Conservation (phyloP, 2,113 vertebrate genomes). For the Myrmophylax atrothorax region DNA sequence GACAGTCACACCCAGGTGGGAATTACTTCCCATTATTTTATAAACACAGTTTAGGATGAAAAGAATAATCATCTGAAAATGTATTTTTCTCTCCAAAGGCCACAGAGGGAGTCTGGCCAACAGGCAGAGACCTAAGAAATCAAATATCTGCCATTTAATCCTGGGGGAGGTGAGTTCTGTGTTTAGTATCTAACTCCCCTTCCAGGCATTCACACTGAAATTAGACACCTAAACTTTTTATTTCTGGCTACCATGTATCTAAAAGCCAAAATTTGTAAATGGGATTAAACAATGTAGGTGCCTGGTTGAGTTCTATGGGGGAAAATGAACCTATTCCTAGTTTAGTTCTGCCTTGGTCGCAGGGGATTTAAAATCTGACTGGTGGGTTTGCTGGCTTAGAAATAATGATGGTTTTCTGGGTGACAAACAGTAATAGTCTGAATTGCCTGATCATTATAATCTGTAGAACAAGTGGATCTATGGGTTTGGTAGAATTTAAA, state of each 20-base stretch:
- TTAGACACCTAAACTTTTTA: neutral
- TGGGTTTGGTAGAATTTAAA: neutral
- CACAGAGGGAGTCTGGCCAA: neutral
- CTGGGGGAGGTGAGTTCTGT: neutral
- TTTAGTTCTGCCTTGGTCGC: neutral
- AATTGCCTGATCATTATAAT: neutral
- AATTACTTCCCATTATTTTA: neutral
- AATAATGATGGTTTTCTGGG: neutral
- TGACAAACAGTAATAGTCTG: neutral
- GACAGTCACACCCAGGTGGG: neutral
- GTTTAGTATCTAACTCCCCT: neutral
- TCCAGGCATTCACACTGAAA: neutral
- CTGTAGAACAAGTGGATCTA: neutral
- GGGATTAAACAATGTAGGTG: neutral
- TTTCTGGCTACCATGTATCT: neutral
- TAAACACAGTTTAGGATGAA: neutral
- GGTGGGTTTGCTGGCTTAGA: neutral
- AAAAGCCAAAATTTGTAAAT: neutral
- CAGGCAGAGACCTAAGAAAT: neutral
- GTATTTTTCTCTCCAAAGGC: neutral
- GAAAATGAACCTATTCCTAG: neutral
- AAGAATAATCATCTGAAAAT: neutral
- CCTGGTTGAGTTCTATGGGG: neutral
- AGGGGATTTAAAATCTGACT: neutral
- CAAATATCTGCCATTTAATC: neutral